Base-by-base conservation (phyloP, 2,113 vertebrate species). In the Psophia crepitans region DNA sequence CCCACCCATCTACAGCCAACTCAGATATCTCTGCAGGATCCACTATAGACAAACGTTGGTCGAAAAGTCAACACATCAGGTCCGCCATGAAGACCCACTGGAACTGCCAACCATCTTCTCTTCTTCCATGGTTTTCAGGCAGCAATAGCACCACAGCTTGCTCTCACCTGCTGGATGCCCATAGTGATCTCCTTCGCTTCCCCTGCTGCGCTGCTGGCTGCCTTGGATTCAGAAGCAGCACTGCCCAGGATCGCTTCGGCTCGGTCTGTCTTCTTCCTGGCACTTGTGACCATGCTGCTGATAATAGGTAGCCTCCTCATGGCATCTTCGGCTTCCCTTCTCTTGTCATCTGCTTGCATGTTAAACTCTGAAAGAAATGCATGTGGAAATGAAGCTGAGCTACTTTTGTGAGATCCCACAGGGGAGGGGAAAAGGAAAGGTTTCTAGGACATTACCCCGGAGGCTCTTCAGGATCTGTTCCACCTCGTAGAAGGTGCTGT, bases 391-490 rank as follows among this genome's bases (percentile, higher is more conserved):
- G 48, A 75, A 93, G 49, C 46, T 11, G 13, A 0, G 0, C 27
- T 11, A 6, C 21, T 35, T 68, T 24, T 41, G 26, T 4, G 23
- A 94, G 66, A 32, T 28, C n/a, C 37, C 49, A 48, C 1, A 5
- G 5, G 9, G 61, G 28, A 73, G 14, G 9, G 57, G 39, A 27
- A 27, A 24, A 78, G 10, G 54, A 88, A 76, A 28, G 15, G 32
- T 64, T 95, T 73, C 37, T 43, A 33, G 79, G 63, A 30, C 13
- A 44, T 81, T 93, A 99, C 99, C 99, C 98, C 84, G 97, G 53
- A 99, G 98, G 39, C 97, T 98, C 65, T 97, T 97, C n/a, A 99
- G 97, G 69, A 98, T 98, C 54, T 97, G 96, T 14, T 99, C 98
- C 88, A 99, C 97, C 77, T 98, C 98, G 0, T 98, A 96, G 71